Evolutionary conservation across 2,797 vertebrate genomes (phyloP), one percentile per base, ranked within the genome.

Genomic region (Petrocephalus schoutedeni): DNA sequence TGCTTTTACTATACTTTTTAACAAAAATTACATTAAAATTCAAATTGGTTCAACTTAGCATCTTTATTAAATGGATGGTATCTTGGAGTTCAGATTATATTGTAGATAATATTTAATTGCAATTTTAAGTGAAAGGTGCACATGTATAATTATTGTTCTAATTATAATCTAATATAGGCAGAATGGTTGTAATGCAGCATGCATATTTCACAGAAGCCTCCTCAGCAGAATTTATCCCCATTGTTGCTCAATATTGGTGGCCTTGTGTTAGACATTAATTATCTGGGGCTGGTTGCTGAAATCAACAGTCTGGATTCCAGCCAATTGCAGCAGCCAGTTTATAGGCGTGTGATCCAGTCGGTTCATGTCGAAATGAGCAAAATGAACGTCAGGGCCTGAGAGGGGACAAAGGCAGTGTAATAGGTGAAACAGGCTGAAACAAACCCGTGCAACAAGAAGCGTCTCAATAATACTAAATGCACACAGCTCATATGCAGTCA

Each of bases 281-380:
- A 98, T 92, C 90, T 94, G 93, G 32, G 93, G 90, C 87, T 94
- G 92, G 88, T 93, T 58, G 51, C 93, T 95, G 89, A 98, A 97
- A 93, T 97, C 94, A 89, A 97, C 91, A 4, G 93, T 92, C 91
- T 95, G 93, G 92, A 97, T 94, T 91, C 97, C 97, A 4, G 97
- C 97, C 56, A 97, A 94, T 91, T 97, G 95, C 92, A 99, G 94
- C 89, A 98, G 92, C 92, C 95, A 95, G 90, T 95, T 96, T 91
- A 99, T 98, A 54, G 97, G 97, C 94, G 96, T 95, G 89, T 98
- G 98, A 93, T 98, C 97, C 93, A 98, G 91, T 59, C 96, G 97
- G 93, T 97, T 99, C 92, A 93, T 95, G 92, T 99, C 97, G 83
- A 95, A 95, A 90, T 99, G 97, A 88, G 93, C 92, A 91, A 98